Conservation (phyloP, 2,888 invertebrate genomes). For the Callosobruchus maculatus region DNA sequence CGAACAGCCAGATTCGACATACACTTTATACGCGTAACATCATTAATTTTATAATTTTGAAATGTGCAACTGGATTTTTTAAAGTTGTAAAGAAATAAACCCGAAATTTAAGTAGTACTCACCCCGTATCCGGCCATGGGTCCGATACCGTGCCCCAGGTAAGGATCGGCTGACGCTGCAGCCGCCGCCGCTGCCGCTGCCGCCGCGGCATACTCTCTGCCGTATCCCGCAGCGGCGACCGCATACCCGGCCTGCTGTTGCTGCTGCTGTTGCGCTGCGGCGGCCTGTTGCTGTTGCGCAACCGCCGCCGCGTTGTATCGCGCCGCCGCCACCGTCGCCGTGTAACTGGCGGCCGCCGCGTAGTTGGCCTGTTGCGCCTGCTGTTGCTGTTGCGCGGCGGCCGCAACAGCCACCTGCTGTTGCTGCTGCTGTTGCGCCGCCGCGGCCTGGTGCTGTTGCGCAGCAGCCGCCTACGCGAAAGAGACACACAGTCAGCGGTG, state of each 20-base stretch:
- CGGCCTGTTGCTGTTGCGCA: slow-evolving; percentile 76
- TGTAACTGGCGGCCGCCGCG: slow-evolving; percentile 79
- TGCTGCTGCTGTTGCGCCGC: slow-evolving; percentile 28
- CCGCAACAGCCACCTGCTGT: slow-evolving; percentile 2
- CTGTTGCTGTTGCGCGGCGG: slow-evolving; percentile 59
- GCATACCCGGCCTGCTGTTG: slow-evolving; percentile 64
- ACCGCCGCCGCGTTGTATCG: slow-evolving; percentile 77
- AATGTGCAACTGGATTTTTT: too few relatives aligned
- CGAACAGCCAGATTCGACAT: too few relatives aligned
- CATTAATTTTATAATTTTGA: too few relatives aligned
- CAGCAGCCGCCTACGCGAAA: too few relatives aligned
- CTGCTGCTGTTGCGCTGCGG: slow-evolving; percentile 81
- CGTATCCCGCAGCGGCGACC: slow-evolving; percentile 83
- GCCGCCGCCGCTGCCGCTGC: slow-evolving; percentile 84
- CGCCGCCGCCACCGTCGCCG: slow-evolving; percentile 63
- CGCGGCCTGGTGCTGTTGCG: slow-evolving; percentile 40
- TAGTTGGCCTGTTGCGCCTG: slow-evolving; percentile 79
- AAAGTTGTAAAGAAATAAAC: too few relatives aligned
- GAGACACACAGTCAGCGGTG: too few relatives aligned
- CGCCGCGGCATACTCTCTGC: slow-evolving; percentile 59
- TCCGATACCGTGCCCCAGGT: slow-evolving; percentile 92
- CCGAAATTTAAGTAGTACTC: too few relatives aligned
- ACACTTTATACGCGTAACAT: too few relatives aligned
- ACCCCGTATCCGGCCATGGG: slow-evolving; percentile 97
- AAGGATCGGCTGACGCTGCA: slow-evolving; percentile 87